A percentile compares a stretch with the other conserved stretches of the same genome.
phyloP scores from a whole-genome alignment of 2,113 vertebrate species.

The Marcusenius ussheri region DNA sequence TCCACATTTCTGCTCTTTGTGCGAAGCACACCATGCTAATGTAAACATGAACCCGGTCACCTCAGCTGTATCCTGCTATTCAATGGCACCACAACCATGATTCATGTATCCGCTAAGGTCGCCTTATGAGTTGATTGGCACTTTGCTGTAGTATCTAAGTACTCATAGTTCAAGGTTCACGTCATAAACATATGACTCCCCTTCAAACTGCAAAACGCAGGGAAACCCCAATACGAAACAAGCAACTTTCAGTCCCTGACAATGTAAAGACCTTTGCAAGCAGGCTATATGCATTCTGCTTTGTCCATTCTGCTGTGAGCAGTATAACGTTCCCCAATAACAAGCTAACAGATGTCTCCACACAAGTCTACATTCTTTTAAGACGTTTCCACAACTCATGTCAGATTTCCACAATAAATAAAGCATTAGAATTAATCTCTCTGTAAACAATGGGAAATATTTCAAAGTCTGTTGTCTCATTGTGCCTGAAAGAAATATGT shows the following conservation, averaged over 20 bases:
- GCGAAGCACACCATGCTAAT: not conserved
- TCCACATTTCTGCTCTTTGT: not conserved
- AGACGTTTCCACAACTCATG: not conserved
- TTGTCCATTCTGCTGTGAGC: not conserved
- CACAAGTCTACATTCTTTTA: not conserved
- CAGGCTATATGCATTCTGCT: not conserved
- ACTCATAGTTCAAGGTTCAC: not conserved
- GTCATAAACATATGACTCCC: not conserved
- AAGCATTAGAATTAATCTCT: not conserved
- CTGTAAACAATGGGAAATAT: not conserved
- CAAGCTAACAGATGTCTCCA: not conserved
- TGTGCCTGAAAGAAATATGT: not conserved
- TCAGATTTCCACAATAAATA: not conserved
- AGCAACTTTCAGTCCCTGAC: not conserved
- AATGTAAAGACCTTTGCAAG: not conserved
- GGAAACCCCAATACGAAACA: not conserved
- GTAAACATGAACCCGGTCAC: not conserved
- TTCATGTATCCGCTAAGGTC: not conserved
- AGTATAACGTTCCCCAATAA: not conserved
- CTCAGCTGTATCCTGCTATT: not conserved
- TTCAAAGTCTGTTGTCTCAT: not conserved
- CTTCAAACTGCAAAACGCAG: not conserved
- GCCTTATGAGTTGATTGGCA: not conserved
- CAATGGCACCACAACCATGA: not conserved
- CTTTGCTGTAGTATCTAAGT: not conserved